Evolutionary conservation across 2,113 vertebrate genomes (phyloP), one percentile per base, ranked within the genome.

Genomic region (Lophura nycthemera): DNA sequence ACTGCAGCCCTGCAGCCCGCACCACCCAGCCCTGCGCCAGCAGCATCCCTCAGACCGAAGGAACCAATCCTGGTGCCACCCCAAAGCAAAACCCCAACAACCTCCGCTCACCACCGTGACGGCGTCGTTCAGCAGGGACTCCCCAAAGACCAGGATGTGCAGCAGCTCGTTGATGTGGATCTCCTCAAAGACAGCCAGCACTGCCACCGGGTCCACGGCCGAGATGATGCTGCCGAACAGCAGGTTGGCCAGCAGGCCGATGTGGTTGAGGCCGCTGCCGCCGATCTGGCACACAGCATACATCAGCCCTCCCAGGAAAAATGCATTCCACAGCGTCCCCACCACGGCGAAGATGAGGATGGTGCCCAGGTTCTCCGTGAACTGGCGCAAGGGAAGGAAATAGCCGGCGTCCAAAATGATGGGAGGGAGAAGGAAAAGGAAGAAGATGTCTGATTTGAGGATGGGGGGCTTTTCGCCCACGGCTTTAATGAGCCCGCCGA

Each of bases 351-450:
- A 99, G 95, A 99, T 99, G 69, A 99, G 98, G 97, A 99, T 99
- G 45, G 99, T 99, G 95, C 99, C 99, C 97, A 99, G 82, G 97
- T 99, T 99, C 97, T 99, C 99, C 0, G 98, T 98, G 97, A 99
- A 99, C 30, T 98, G 98, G n/a, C 99, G 98, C 72, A 99, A 98
- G 3, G 99, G 99, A 75, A 99, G 97, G 97, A 99, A 99, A 95
- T 99, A 99, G 96, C 99, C 99, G 0, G 99, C 99, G 1, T 99
- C 99, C 96, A 99, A 97, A 97, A 99, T 99, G 97, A 99, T 99
- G 94, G 99, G 99, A 0, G 99, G 99, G 19, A 99, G 98, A 64
- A 99, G 98, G 97, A 97, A 99, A 83, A 99, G 98, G 98, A 99
- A 99, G 97, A 99, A 99, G 91, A 98, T 93, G 0, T 97, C 43